These are phyloP conservation scores for Pristionchus fissidentatus DNA, from an alignment of 2,888 invertebrate genomes.

Conservation along the genomic window DNA sequence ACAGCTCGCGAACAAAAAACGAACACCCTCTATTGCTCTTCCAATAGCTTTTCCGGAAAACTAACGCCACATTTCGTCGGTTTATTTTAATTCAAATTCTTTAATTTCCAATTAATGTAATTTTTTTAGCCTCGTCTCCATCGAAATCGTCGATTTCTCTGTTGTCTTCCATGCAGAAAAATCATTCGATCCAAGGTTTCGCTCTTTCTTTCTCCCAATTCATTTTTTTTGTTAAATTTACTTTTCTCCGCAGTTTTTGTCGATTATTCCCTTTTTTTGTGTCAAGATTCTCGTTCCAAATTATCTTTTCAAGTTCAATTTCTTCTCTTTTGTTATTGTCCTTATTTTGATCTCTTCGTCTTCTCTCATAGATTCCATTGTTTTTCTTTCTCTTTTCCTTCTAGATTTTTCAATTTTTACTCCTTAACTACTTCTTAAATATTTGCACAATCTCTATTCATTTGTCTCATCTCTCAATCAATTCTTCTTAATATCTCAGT, in stretches of 20 bases:
- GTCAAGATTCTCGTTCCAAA: background rate
- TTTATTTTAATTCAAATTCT: too few relatives aligned
- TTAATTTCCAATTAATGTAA: background rate
- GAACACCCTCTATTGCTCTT: too few relatives aligned
- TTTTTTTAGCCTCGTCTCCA: background rate
- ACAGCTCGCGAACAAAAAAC: too few relatives aligned
- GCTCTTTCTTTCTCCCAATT: background rate
- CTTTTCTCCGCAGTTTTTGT: too few relatives aligned
- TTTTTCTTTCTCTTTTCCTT: background rate
- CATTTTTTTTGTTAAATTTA: background rate
- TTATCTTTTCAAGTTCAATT: background rate
- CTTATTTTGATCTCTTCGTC: background rate
- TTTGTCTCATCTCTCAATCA: background rate
- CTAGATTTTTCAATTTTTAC: too few relatives aligned
- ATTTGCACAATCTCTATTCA: background rate
- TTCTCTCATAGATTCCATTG: background rate
- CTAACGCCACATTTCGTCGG: too few relatives aligned
- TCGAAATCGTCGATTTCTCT: background rate
- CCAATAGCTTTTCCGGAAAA: too few relatives aligned
- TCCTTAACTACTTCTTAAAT: too few relatives aligned
- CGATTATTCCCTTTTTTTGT: background rate
- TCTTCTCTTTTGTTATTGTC: background rate
- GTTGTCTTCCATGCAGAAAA: constrained; percentile 16
- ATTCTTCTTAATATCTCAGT: too few relatives aligned
- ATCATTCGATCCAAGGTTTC: background rate